phyloP scores from a whole-genome alignment of 2,797 vertebrate species.

The Clarias laeviceps region DNA sequence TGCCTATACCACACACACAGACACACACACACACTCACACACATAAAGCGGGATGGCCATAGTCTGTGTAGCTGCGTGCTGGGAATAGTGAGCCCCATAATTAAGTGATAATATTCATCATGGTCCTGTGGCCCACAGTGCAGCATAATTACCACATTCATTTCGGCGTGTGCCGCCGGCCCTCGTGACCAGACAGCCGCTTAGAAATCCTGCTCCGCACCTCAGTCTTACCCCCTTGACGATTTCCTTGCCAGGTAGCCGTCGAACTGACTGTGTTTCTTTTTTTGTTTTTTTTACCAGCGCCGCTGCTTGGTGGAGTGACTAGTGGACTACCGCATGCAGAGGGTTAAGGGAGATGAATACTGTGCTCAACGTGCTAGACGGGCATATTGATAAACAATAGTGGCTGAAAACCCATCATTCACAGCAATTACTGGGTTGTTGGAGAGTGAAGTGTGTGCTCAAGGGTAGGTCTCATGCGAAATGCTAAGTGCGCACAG shows the following conservation, averaged over 20 bases:
- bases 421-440: constrained; percentile 54
- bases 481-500: constrained; percentile 15
- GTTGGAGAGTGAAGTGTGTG: not conserved
- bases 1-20: constrained; percentile 29
- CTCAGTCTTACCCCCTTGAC: constrained; percentile 17
- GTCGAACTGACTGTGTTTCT: not conserved
- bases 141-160: constrained; percentile 59
- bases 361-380: constrained; percentile 35
- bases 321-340: not conserved
- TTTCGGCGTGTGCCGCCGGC: constrained; percentile 50
- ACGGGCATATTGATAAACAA: constrained; percentile 54
- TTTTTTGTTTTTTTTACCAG: too few species aligned
- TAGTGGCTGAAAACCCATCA: constrained; percentile 45
- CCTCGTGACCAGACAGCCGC: constrained; percentile 57
- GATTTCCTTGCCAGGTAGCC: not conserved
- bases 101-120: constrained; percentile 64
- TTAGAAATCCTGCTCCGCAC: constrained; percentile 42
- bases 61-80: constrained; percentile 45
- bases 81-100: constrained; percentile 59
- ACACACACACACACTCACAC: constrained; percentile 7
- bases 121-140: constrained; percentile 56
- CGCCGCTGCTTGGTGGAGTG: not conserved
- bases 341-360: constrained; percentile 50
- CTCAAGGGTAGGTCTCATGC: not conserved
- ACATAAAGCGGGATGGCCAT: constrained; percentile 30